These are phyloP conservation scores for Leistus spinibarbis DNA, from an alignment of 2,888 invertebrate species.

Conservation along the genomic window DNA sequence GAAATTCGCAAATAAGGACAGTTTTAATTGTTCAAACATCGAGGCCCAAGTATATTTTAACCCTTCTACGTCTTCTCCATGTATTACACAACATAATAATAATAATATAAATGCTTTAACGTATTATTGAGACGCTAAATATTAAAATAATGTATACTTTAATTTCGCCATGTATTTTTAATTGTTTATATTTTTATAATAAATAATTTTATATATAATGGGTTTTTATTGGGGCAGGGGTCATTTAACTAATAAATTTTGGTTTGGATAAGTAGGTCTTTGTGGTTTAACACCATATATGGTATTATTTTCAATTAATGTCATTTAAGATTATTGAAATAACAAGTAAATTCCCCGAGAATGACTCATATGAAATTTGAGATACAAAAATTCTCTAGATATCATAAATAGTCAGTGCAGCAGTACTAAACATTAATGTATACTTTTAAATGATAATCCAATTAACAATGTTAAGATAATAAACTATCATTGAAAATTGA, in stretches of 20 bases:
- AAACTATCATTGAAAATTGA: too few relatives aligned
- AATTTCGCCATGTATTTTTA: conserved; percentile 7
- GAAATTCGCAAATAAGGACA: conserved; percentile 15
- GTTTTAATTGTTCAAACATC: conserved; percentile 14
- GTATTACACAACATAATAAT: neutral
- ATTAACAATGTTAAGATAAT: too few relatives aligned
- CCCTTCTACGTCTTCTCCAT: conserved; percentile 8
- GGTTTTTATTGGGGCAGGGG: neutral
- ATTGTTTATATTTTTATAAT: conserved; percentile 25
- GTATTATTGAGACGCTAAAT: conserved; percentile 13
- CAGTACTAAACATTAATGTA: neutral
- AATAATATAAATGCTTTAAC: conserved; percentile 17
- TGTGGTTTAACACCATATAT: conserved; percentile 17
- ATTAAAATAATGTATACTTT: conserved; percentile 2
- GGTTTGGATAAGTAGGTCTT: neutral
- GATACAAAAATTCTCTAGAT: conserved; percentile 8
- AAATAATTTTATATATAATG: conserved; percentile 14
- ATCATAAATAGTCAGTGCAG: conserved; percentile 5
- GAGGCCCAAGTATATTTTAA: conserved; percentile 18
- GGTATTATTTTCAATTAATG: conserved; percentile 17
- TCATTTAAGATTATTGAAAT: conserved; percentile 20
- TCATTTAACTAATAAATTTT: neutral
- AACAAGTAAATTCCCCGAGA: conserved; percentile 8
- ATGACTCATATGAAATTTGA: conserved; percentile 31
- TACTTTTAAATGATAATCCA: neutral